Evolutionary conservation across 2,888 invertebrate species (phyloP), one percentile per base, ranked within the genome.

Genomic region (Dexiosoma caninum): DNA sequence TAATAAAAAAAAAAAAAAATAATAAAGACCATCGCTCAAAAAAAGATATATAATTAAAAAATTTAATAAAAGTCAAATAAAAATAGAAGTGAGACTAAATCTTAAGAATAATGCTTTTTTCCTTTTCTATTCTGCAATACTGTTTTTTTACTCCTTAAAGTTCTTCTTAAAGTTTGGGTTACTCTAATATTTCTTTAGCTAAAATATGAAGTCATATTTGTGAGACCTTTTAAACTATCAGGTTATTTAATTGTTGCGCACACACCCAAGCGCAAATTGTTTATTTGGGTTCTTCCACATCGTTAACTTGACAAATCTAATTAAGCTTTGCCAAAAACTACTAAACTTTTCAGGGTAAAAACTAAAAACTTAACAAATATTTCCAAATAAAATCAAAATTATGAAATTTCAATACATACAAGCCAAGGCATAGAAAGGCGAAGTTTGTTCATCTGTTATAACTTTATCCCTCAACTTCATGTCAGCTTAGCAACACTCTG

Each of bases 381-480:
- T 35, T 4, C 12, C 6, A 32, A 46, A 30, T 19, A 42, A 27
- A 51, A 37, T 35, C 3, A 23, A 40, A 74, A 44, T 37, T 42
- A 66, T 46, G 8, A 46, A 64, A n/a, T 51, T 67, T n/a, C 19
- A 35, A 37, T 19, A 46, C 12, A 42, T 21, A 32, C 9, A 3
- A 3, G 2, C 8, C 21, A 53, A 57, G 9, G n/a, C n/a, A n/a
- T n/a, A n/a, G n/a, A n/a, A n/a, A n/a, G n/a, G n/a, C n/a, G n/a
- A 44, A 14, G 12, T 32, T 27, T 55, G 8, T 42, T 62, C 23
- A 49, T 21, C 14, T 14, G 21, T 27, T 23, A 59, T 2, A 57
- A 66, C 59, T 76, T 53, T 44, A 44, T 55, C 30, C 72, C 44
- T 57, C 57, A 74, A 57, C 46, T 57, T 44, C 14, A 21, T 21